Evolutionary conservation across 2,888 invertebrate species (phyloP), one percentile per base, ranked within the genome.

Genomic region (Tolmerus cingulatus): DNA sequence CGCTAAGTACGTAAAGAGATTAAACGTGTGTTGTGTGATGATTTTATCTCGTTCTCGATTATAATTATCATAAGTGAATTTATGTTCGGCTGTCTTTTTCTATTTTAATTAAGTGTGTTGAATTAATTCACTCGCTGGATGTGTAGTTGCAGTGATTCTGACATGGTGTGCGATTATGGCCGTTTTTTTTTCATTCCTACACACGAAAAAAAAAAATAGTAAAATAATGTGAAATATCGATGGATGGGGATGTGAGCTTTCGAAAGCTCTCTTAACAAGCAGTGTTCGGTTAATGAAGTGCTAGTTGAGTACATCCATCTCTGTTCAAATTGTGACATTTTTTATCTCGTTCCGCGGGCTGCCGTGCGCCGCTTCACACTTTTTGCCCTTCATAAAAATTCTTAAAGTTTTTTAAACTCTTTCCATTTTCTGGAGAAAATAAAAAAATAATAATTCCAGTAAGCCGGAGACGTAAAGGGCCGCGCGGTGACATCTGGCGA

Each of bases 51-150:
- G 40, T 74, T 84, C 84, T 84, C 66, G 66, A 66, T 84, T 84
- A 27, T 43, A 85, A 85, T 85, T 85, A 85, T 46, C 27, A 85
- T 74, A 85, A 85, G 74, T 85, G 85, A 85, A 85, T 85, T 85
- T 85, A 27, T 43, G 30, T 74, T 85, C 23, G 7, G 82, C 82
- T 82, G 66, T 82, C 57, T 82, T 82, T 82, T 66, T 66, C 57
- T 57, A 66, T 37, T 57, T 82, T 82, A 82, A 82, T 82, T 82
- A 66, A 57, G 57, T 82, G 82, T 82, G 55, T 81, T 81, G 82
- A 82, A 82, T 82, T 82, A 57, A 57, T 82, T 82, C 66, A 23
- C 7, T 23, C 27, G 19, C 27, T 66, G 19, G 8, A 66, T 66
- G 23, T 66, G 66, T 76, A 27, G 37, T 76, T 8, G 76, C 37